phyloP scores from a whole-genome alignment of 2,797 vertebrate species.

The Smutsia temminckii region DNA sequence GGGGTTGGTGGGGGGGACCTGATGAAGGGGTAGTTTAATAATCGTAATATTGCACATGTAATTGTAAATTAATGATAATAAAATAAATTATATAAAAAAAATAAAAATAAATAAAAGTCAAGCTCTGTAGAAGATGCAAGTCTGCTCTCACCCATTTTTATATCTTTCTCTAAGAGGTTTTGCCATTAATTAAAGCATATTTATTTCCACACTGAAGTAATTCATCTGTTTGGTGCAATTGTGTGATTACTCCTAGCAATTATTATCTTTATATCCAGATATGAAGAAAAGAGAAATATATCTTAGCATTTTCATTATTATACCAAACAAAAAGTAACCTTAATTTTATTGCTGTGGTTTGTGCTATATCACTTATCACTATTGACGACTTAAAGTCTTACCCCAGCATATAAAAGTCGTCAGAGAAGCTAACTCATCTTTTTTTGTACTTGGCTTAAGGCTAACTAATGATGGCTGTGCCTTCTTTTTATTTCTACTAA shows the following conservation, averaged over 20 bases:
- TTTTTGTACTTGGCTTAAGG: slow-evolving; percentile 7
- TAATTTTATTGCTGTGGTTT: slow-evolving; percentile 14
- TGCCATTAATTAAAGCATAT: not conserved
- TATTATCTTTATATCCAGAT: not conserved
- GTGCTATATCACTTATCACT: not conserved
- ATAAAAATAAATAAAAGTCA: no score
- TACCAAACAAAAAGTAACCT: not conserved
- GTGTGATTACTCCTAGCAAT: not conserved
- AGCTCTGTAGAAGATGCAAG: not conserved
- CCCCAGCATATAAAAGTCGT: not conserved
- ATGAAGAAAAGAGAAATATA: not conserved
- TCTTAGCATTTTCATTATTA: not conserved
- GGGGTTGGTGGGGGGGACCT: no score
- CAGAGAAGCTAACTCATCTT: not conserved
- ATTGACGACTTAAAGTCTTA: not conserved
- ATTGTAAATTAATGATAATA: no score
- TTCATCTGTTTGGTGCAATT: not conserved
- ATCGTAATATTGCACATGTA: no score
- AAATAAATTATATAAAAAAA: no score
- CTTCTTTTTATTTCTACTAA: slow-evolving; percentile 11
- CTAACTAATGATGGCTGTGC: not conserved
- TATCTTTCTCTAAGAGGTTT: not conserved
- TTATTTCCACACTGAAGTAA: slow-evolving; percentile 32
- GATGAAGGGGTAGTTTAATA: no score
- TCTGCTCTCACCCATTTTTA: not conserved